phyloP scores from a whole-genome alignment of 2,888 invertebrate genomes.

The Trichogramma evanescens region DNA sequence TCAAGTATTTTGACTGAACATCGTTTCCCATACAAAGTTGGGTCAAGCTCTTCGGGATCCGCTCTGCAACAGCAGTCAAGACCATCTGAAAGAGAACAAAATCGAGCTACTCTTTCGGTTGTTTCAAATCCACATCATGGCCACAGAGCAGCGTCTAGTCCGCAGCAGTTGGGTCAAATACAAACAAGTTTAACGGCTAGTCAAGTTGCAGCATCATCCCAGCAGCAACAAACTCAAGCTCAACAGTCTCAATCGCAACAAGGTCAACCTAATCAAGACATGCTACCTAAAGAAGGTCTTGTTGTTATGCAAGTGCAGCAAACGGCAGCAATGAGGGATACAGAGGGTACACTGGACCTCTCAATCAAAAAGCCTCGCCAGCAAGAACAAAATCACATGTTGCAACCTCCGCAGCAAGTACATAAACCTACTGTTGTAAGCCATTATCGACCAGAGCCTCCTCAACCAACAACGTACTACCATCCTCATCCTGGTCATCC shows the following conservation, averaged over 20 bases:
- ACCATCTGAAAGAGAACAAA: slow-evolving; percentile 39
- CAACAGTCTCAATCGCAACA: neutral
- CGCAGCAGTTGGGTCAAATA: slow-evolving; percentile 45
- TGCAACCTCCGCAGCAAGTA: slow-evolving; percentile 37
- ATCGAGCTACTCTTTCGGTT: slow-evolving; percentile 63
- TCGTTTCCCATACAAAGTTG: slow-evolving; percentile 49
- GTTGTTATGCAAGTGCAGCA: slow-evolving; percentile 57
- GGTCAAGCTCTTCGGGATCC: slow-evolving; percentile 35
- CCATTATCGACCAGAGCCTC: slow-evolving; percentile 40
- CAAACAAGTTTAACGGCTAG: slow-evolving; percentile 65
- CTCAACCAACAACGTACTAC: slow-evolving; percentile 38
- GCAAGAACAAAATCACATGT: slow-evolving; percentile 42
- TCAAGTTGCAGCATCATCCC: slow-evolving; percentile 42
- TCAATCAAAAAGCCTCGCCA: slow-evolving; percentile 67
- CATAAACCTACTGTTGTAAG: slow-evolving; percentile 38
- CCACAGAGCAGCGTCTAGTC: slow-evolving; percentile 41
- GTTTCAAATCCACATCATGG: slow-evolving; percentile 49
- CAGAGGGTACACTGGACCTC: slow-evolving; percentile 65
- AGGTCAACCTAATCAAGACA: slow-evolving; percentile 37
- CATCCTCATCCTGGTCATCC: slow-evolving; percentile 34
- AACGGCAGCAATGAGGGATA: slow-evolving; percentile 49
- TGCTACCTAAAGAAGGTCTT: slow-evolving; percentile 58
- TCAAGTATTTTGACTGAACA: slow-evolving; percentile 56
- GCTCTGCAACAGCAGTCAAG: slow-evolving; percentile 18
- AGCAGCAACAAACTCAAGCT: slow-evolving; percentile 11